Evolutionary conservation across 2,888 invertebrate species (phyloP).

Genomic region (Tillus elongatus): DNA sequence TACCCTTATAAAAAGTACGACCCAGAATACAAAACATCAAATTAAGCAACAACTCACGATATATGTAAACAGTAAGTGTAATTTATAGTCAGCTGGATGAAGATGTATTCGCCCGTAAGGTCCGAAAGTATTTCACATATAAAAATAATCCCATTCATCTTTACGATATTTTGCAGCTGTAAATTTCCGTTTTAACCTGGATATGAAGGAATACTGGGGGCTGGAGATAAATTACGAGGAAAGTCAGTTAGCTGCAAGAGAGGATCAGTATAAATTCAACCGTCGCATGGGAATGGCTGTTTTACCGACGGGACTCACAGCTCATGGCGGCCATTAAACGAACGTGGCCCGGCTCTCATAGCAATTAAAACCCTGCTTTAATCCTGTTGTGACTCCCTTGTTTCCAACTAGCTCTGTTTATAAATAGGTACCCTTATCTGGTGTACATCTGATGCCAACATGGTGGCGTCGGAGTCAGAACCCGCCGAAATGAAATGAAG

Average conservation of each 20-base stretch:
- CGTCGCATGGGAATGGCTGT: conserved; percentile 31
- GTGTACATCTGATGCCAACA: conserved; percentile 26
- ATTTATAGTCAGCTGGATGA: too few species aligned
- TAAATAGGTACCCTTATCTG: conserved; percentile 28
- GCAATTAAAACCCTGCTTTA: conserved; percentile 34
- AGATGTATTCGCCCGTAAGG: too few species aligned
- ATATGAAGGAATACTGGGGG: too few species aligned
- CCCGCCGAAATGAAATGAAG: conserved; percentile 14
- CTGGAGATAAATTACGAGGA: conserved; percentile 17
- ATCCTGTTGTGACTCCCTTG: conserved; percentile 28
- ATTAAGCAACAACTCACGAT: too few species aligned
- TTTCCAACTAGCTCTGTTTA: conserved; percentile 20
- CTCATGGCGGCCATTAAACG: conserved; percentile 32
- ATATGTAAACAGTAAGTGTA: too few species aligned
- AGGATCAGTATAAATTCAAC: conserved; percentile 25
- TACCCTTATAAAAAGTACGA: too few species aligned
- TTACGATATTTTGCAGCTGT: too few species aligned
- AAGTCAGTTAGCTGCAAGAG: conserved; percentile 12
- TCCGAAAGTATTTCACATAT: too few species aligned
- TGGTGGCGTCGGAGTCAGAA: conserved; percentile 15
- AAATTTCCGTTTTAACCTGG: too few species aligned
- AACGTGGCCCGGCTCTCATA: conserved; percentile 29
- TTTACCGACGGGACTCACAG: conserved; percentile 30
- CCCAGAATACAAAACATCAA: too few species aligned
- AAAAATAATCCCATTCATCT: too few species aligned